Evolutionary conservation across 2,888 invertebrate genomes (phyloP).

Genomic region (Watsonalla binaria): DNA sequence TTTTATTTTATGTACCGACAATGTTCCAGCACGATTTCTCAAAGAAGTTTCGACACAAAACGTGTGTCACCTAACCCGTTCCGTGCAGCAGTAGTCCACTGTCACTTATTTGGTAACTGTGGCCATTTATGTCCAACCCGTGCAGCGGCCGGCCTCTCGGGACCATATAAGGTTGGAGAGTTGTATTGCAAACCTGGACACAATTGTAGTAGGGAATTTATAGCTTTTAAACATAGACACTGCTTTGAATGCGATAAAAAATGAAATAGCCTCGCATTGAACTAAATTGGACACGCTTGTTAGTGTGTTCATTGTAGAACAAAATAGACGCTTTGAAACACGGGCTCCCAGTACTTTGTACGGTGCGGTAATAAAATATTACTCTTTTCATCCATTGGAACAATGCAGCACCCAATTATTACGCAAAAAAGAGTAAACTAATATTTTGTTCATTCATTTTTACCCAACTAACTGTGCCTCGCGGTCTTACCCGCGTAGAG

Average conservation of each 20-base stretch:
- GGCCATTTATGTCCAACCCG: slow-evolving; percentile 14
- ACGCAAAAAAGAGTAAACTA: background rate
- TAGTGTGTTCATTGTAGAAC: background rate
- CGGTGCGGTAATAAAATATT: background rate
- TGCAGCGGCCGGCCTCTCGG: slow-evolving; percentile 10
- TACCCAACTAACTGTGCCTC: no score
- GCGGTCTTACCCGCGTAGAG: no score
- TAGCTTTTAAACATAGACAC: slow-evolving; percentile 6
- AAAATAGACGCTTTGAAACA: background rate
- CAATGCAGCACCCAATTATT: background rate
- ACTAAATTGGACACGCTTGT: background rate
- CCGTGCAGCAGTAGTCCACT: slow-evolving; percentile 36
- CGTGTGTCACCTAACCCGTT: slow-evolving; percentile 46
- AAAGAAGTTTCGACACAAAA: background rate
- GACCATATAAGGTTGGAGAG: slow-evolving; percentile 12
- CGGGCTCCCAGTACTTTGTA: background rate
- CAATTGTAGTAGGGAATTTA: slow-evolving; percentile 48
- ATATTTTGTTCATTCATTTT: no score
- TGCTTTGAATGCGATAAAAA: background rate
- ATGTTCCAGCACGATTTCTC: background rate
- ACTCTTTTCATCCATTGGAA: background rate
- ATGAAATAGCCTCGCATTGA: background rate
- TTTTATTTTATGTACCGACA: background rate
- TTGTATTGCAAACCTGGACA: slow-evolving; percentile 41
- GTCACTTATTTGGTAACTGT: slow-evolving; percentile 18